These are phyloP conservation scores for Phrynocephalus forsythii DNA, from an alignment of 2,797 vertebrate species.

Conservation along the genomic window DNA sequence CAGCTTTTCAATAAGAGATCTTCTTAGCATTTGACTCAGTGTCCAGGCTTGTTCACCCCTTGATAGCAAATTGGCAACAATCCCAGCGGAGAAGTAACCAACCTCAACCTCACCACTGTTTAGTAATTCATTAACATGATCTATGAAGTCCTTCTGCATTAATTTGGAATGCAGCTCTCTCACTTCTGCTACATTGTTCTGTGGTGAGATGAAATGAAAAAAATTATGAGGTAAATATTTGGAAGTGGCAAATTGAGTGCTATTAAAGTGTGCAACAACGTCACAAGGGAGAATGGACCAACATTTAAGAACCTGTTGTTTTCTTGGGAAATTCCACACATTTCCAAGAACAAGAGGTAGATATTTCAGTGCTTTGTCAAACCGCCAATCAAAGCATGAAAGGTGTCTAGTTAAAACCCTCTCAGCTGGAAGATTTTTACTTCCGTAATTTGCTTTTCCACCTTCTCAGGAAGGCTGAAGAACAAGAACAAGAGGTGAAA, in stretches of 20 bases:
- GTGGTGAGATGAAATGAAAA: conserved; percentile 9
- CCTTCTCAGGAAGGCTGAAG: background rate
- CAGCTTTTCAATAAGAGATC: conserved; percentile 84
- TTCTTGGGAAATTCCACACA: background rate
- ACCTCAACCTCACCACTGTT: conserved; percentile 90
- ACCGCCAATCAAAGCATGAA: background rate
- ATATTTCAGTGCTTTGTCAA: background rate
- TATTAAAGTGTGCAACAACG: background rate
- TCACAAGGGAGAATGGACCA: background rate
- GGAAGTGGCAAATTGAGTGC: background rate
- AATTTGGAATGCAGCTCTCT: conserved; percentile 86
- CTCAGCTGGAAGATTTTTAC: background rate
- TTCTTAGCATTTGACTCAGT: conserved; percentile 77
- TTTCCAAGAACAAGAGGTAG: background rate
- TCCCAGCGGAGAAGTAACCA: conserved; percentile 92
- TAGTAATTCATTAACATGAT: conserved; percentile 84
- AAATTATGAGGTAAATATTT: background rate
- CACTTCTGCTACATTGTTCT: conserved; percentile 94
- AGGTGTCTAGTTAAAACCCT: background rate
- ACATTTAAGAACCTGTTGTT: background rate
- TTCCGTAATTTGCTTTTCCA: background rate
- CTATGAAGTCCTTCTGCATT: conserved; percentile 86
- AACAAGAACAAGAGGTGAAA: background rate
- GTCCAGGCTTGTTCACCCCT: conserved; percentile 84
- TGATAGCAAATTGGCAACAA: conserved; percentile 89